A percentile compares a stretch with the other conserved stretches of the same genome.
These are phyloP conservation scores for Brachypalpus laphriformis DNA, from an alignment of 2,888 invertebrate genomes.

Conservation along the genomic window DNA sequence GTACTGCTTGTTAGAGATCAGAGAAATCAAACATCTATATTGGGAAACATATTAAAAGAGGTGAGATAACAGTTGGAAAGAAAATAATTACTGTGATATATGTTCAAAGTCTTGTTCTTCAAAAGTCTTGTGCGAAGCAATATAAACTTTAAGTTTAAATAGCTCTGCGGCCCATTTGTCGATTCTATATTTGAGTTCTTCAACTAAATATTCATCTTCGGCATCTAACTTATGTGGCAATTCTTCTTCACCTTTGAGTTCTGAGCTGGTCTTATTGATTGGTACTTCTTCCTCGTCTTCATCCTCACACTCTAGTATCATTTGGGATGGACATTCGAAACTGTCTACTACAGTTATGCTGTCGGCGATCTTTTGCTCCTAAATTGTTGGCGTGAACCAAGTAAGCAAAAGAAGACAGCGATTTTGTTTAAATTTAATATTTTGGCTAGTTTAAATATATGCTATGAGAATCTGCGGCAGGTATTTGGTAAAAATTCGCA, in stretches of 20 bases:
- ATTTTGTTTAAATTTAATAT: no score
- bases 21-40: slow-evolving; percentile 61
- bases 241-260: background rate
- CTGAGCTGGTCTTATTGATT: background rate
- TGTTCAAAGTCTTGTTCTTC: slow-evolving; percentile 47
- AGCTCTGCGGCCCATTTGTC: slow-evolving; percentile 36
- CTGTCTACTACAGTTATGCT: slow-evolving; percentile 7
- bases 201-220: slow-evolving; percentile 20
- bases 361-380: slow-evolving; percentile 48
- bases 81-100: slow-evolving; percentile 29
- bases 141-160: slow-evolving; percentile 43
- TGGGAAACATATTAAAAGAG: background rate
- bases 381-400: background rate
- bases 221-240: background rate
- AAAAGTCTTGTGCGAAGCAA: slow-evolving; percentile 54
- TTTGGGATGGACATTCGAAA: slow-evolving; percentile 14
- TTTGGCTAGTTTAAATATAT: no score
- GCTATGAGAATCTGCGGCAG: no score
- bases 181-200: background rate
- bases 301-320: background rate
- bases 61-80: background rate
- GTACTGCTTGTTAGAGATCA: slow-evolving; percentile 58
- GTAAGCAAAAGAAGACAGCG: background rate
- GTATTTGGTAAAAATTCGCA: no score
- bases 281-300: background rate